These are phyloP conservation scores for Eilema sororculum DNA, from an alignment of 2,888 invertebrate genomes.

Conservation along the genomic window DNA sequence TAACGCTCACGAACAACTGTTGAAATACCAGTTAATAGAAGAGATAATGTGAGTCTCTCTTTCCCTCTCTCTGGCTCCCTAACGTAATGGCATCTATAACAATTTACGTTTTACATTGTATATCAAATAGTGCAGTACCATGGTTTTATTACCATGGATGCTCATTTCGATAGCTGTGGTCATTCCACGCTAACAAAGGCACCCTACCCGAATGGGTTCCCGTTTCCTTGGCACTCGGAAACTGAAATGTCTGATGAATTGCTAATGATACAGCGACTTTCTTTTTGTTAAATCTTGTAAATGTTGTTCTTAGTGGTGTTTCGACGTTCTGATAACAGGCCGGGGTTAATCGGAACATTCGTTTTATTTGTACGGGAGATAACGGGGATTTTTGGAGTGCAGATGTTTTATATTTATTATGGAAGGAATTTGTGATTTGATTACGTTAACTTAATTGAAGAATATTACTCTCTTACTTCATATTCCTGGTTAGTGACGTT, in stretches of 20 bases:
- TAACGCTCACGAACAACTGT: no score
- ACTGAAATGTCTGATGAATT: conserved; percentile 69
- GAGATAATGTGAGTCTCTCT: no score
- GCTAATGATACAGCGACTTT: conserved; percentile 63
- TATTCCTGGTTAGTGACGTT: no score
- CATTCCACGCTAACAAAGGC: conserved; percentile 20
- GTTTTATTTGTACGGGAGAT: background rate
- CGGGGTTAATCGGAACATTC: conserved; percentile 44
- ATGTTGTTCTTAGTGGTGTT: conserved; percentile 56
- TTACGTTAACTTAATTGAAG: background rate
- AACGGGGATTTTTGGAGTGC: background rate
- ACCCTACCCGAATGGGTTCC: conserved; percentile 40
- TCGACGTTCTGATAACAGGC: conserved; percentile 49
- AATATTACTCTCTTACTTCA: accelerated
- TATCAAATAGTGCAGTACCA: no score
- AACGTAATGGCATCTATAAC: no score
- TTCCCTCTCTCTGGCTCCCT: no score
- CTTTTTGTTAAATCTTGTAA: conserved; percentile 59
- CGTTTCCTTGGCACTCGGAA: conserved; percentile 60
- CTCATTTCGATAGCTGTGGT: background rate
- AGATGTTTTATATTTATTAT: background rate
- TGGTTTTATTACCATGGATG: no score
- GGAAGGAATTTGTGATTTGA: background rate
- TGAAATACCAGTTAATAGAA: no score
- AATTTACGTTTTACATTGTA: no score